Percentiles rank a stretch among this genome's conserved stretches.
These are phyloP conservation scores for Hesperia comma DNA, from an alignment of 2,888 invertebrate species.

Conservation along the genomic window DNA sequence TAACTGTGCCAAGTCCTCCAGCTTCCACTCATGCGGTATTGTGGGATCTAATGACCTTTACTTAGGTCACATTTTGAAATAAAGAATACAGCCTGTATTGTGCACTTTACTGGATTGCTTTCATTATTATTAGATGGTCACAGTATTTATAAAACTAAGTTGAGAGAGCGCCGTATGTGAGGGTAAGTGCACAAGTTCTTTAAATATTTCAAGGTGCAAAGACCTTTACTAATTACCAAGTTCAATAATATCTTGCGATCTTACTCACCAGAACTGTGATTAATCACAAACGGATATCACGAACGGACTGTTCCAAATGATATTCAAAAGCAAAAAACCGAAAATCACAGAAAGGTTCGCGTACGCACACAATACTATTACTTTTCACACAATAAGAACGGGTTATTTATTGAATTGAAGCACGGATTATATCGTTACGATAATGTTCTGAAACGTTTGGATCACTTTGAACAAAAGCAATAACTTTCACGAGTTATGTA, in stretches of 20 bases:
- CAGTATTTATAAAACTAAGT: too few relatives aligned
- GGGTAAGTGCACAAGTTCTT: slow-evolving; percentile 30
- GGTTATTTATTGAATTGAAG: slow-evolving; percentile 52
- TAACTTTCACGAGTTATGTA: slow-evolving; percentile 60
- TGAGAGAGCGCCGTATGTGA: not conserved
- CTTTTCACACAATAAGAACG: slow-evolving; percentile 70
- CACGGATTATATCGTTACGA: slow-evolving; percentile 52
- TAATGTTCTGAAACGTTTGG: slow-evolving; percentile 37
- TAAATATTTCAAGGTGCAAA: slow-evolving; percentile 32
- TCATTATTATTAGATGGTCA: too few relatives aligned
- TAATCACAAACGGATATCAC: slow-evolving; percentile 30
- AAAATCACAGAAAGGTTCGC: slow-evolving; percentile 70
- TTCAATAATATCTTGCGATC: slow-evolving; percentile 20
- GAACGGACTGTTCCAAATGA: slow-evolving; percentile 27
- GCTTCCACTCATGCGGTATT: too few relatives aligned
- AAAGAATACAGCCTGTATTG: too few relatives aligned
- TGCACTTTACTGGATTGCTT: too few relatives aligned
- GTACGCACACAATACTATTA: slow-evolving; percentile 67
- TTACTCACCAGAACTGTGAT: slow-evolving; percentile 31
- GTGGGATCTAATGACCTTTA: too few relatives aligned
- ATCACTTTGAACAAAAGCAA: slow-evolving; percentile 41
- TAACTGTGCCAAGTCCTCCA: too few relatives aligned
- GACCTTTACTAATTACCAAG: slow-evolving; percentile 27
- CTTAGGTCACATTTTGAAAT: too few relatives aligned
- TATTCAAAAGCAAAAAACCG: slow-evolving; percentile 66